These are phyloP conservation scores for Phainopepla nitens DNA, from an alignment of 2,113 vertebrate genomes.

Conservation along the genomic window DNA sequence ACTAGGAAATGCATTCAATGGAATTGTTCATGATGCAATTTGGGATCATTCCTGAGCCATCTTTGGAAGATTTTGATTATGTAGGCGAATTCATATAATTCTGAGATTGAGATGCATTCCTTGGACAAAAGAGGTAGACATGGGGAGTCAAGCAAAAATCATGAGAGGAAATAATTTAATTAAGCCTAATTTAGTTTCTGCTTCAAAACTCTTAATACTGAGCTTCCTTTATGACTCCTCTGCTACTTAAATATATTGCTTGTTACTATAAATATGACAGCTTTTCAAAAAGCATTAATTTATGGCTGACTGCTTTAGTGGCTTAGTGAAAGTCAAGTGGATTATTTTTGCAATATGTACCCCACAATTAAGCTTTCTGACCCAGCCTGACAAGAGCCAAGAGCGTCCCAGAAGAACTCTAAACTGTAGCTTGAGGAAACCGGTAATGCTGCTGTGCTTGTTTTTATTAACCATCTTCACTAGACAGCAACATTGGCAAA, in stretches of 20 bases:
- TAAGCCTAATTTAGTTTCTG: slow-evolving; percentile 3
- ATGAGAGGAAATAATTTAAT: not conserved
- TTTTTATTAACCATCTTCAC: not conserved
- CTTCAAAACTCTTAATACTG: not conserved
- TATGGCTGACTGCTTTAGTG: slow-evolving; percentile 3
- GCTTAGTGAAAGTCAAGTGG: slow-evolving; percentile 34
- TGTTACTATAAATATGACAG: not conserved
- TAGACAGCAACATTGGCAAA: not conserved
- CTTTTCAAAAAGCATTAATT: not conserved
- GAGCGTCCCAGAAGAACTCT: not conserved
- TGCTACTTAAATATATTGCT: not conserved
- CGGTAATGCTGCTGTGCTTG: not conserved
- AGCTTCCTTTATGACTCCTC: not conserved
- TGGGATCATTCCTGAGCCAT: not conserved
- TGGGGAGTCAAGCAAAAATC: not conserved
- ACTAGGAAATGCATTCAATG: not conserved
- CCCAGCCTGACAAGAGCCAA: slow-evolving; percentile 1
- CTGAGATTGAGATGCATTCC: not conserved
- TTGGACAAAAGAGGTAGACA: not conserved
- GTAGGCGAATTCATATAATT: not conserved
- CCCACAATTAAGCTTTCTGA: not conserved
- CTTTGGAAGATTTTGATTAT: not conserved
- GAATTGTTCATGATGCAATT: not conserved
- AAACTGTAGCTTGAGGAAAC: not conserved
- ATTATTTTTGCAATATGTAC: slow-evolving; percentile 39